phyloP scores from a whole-genome alignment of 2,888 invertebrate genomes.

The Andrena bicolor region DNA sequence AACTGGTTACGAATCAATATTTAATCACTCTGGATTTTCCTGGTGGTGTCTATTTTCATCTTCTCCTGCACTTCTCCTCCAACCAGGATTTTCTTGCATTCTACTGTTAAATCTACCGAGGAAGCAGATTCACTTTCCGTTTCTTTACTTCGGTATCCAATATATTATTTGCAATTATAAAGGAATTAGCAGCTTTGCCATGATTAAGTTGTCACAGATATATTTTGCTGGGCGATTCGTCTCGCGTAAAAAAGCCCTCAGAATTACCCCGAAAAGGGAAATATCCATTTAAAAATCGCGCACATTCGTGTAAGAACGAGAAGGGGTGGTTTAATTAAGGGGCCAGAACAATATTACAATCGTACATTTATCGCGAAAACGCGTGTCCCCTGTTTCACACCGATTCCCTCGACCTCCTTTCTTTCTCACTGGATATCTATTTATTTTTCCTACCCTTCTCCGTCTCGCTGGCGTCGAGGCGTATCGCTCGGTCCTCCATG shows the following conservation, averaged over 20 bases:
- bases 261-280: no score
- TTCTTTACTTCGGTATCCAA: neutral
- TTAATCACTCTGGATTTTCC: constrained; percentile 43
- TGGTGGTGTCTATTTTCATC: neutral
- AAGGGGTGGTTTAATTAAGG: constrained; percentile 60
- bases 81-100: neutral
- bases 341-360: constrained; percentile 43
- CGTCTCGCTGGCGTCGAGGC: constrained; percentile 5
- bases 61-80: neutral
- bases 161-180: no score
- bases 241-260: no score
- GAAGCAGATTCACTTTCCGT: neutral
- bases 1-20: constrained; percentile 78
- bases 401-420: constrained; percentile 15
- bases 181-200: no score
- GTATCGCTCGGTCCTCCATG: constrained; percentile 27
- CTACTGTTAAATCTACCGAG: neutral
- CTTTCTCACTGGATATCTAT: constrained; percentile 15
- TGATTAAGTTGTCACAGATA: no score
- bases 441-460: constrained; percentile 28
- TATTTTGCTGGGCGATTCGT: no score
- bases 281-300: neutral
- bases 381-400: constrained; percentile 14
- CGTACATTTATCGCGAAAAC: constrained; percentile 52
- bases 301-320: constrained; percentile 13